Evolutionary conservation across 1,140 invertebrate genomes (phyloP).

Genomic region (Hyphantria cunea): DNA sequence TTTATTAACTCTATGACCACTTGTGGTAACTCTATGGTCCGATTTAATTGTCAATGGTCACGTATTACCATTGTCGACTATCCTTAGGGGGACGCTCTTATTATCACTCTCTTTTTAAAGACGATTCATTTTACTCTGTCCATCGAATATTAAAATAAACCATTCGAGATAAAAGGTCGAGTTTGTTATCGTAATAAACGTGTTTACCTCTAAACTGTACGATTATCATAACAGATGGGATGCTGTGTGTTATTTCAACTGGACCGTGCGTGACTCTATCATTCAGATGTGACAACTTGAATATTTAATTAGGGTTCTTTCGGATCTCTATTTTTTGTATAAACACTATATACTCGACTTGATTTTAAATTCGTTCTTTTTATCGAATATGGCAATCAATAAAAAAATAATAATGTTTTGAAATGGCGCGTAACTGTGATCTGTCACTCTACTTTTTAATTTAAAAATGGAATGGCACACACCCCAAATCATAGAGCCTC

Average conservation of each 20-base stretch:
- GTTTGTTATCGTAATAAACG: constrained; percentile 51
- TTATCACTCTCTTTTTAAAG: no score
- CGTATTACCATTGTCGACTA: constrained; percentile 38
- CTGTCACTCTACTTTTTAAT: constrained; percentile 4
- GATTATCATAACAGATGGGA: constrained; percentile 54
- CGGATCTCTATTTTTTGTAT: constrained; percentile 10
- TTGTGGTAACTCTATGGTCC: constrained; percentile 32
- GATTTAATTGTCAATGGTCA: constrained; percentile 49
- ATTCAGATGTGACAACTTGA: constrained; percentile 40
- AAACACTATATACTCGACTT: constrained; percentile 1
- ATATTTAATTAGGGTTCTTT: constrained; percentile 54
- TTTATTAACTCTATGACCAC: constrained; percentile 31
- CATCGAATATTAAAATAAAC: constrained; percentile 10
- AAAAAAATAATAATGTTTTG: background rate
- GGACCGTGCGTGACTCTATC: constrained; percentile 55
- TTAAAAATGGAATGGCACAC: constrained; percentile 24
- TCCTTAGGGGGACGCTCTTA: background rate
- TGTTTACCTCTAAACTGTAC: constrained; percentile 44
- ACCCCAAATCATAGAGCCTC: constrained; percentile 30
- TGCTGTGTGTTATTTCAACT: constrained; percentile 74
- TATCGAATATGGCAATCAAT: background rate
- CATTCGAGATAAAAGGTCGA: constrained; percentile 34
- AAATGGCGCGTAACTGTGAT: no score
- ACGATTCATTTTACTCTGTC: constrained; percentile 14
- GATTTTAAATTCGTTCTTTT: background rate